These are phyloP conservation scores for Carettochelys insculpta DNA, from an alignment of 2,113 vertebrate genomes.

Conservation along the genomic window DNA sequence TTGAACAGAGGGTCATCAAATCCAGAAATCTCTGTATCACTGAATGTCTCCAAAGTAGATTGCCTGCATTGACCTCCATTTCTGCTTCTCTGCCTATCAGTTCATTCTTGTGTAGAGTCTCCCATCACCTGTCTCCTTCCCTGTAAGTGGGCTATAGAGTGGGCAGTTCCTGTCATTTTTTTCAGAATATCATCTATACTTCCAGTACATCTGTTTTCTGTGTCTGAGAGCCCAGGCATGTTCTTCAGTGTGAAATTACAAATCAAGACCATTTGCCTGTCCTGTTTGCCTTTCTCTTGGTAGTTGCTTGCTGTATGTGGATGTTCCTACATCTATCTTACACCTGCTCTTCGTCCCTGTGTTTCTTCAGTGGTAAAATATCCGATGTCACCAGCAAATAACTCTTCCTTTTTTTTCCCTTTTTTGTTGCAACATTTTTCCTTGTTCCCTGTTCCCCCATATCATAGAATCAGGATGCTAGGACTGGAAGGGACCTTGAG, in stretches of 20 bases:
- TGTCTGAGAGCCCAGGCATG: not conserved
- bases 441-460: not conserved
- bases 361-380: not conserved
- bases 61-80: not conserved
- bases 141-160: not conserved
- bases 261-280: not conserved
- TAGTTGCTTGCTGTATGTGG: slow-evolving; percentile 9
- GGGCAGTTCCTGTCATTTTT: not conserved
- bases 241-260: not conserved
- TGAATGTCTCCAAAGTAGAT: not conserved
- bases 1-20: not conserved
- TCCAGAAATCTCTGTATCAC: not conserved
- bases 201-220: not conserved
- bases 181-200: not conserved
- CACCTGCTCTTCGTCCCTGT: not conserved
- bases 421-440: not conserved
- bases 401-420: not conserved
- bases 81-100: not conserved
- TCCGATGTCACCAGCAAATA: not conserved
- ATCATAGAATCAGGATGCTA: too few relatives aligned
- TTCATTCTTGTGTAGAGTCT: not conserved
- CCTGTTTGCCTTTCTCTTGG: not conserved
- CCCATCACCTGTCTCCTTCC: not conserved
- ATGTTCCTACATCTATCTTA: not conserved
- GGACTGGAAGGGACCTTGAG: too few relatives aligned